These are phyloP conservation scores for Procambarus virginalis DNA, from an alignment of 1,140 invertebrate species.

Conservation along the genomic window DNA sequence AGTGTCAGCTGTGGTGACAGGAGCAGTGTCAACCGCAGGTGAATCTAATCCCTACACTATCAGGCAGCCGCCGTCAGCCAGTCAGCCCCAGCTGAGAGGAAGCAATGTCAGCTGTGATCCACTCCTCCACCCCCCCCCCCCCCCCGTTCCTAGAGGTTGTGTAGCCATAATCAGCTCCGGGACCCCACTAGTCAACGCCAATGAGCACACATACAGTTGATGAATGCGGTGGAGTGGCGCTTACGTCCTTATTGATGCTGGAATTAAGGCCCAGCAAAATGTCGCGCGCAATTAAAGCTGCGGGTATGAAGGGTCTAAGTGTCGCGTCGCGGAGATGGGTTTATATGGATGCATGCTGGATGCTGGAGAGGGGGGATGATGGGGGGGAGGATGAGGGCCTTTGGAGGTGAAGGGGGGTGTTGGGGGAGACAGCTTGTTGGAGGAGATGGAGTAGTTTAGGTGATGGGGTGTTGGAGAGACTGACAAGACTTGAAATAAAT, in stretches of 20 bases:
- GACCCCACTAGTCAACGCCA: conserved; percentile 18
- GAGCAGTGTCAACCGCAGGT: too few species aligned
- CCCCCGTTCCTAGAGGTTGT: neutral
- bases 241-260: conserved; percentile 27
- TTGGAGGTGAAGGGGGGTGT: neutral
- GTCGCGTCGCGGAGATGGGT: neutral
- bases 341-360: neutral
- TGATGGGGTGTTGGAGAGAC: too few species aligned
- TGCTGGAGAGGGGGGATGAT: neutral
- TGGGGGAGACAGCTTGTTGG: too few species aligned
- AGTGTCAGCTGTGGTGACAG: too few species aligned
- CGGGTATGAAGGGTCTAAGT: conserved; percentile 22
- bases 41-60: too few species aligned
- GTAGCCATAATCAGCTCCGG: conserved; percentile 13
- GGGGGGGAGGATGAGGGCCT: too few species aligned
- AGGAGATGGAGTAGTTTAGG: too few species aligned
- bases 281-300: neutral
- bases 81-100: neutral
- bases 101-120: too few species aligned
- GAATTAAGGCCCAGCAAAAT: conserved; percentile 27
- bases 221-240: conserved; percentile 1
- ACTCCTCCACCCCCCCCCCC: too few species aligned
- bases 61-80: too few species aligned
- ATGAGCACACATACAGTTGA: conserved; percentile 18
- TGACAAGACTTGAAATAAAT: too few species aligned